These are phyloP conservation scores for Ctenodactylus gundi DNA, from an alignment of 2,113 vertebrate species.

Conservation along the genomic window DNA sequence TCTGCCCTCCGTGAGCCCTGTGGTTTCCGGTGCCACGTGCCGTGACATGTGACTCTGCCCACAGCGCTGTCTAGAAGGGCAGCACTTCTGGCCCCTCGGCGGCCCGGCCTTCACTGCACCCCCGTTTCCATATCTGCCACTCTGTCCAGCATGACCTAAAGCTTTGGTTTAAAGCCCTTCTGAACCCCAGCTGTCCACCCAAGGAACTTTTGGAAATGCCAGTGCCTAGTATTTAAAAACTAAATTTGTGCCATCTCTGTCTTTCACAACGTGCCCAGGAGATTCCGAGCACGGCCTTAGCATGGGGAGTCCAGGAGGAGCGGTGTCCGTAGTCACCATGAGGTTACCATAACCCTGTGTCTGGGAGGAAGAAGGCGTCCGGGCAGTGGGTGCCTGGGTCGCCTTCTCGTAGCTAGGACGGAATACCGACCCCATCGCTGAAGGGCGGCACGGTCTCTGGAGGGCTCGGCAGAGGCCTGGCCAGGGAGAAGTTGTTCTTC, in stretches of 20 bases:
- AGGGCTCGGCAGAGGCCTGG: no score
- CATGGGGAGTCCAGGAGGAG: not conserved
- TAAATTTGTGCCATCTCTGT: not conserved
- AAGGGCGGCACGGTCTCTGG: no score
- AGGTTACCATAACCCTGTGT: not conserved
- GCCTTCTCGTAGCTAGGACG: no score
- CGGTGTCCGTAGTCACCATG: no score
- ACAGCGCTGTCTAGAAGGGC: not conserved
- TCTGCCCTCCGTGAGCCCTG: not conserved
- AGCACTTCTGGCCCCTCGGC: rapidly evolving
- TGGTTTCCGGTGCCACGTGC: not conserved
- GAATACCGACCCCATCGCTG: no score
- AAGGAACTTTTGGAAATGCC: not conserved
- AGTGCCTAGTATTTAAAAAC: not conserved
- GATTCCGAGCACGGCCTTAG: not conserved
- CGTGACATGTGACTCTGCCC: not conserved
- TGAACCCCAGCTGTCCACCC: not conserved
- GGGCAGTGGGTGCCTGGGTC: no score
- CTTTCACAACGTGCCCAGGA: not conserved
- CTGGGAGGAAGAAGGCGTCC: not conserved
- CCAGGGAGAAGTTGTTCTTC: no score
- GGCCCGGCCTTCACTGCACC: not conserved
- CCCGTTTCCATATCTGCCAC: not conserved
- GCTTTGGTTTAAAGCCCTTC: not conserved
- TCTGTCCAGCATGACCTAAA: not conserved